These are phyloP conservation scores for Calidris pygmaea DNA, from an alignment of 2,113 vertebrate species.

Conservation along the genomic window DNA sequence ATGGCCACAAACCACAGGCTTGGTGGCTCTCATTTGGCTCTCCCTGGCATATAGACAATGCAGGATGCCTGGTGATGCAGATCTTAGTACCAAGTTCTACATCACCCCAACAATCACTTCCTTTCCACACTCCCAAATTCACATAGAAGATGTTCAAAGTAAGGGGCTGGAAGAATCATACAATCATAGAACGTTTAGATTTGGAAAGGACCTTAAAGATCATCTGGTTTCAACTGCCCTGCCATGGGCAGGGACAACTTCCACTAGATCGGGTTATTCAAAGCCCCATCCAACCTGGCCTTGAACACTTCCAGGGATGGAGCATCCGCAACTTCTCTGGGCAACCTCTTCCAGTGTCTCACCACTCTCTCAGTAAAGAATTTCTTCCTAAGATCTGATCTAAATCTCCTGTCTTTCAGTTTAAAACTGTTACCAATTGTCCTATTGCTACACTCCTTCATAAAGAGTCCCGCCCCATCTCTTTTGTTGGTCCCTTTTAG, in stretches of 20 bases:
- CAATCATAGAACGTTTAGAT: not conserved
- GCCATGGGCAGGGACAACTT: not conserved
- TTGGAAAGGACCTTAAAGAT: not conserved
- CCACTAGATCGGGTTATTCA: not conserved
- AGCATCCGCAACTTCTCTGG: not conserved
- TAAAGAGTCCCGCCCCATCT: not conserved
- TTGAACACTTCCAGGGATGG: not conserved
- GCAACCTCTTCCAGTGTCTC: not conserved
- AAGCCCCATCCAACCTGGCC: not conserved
- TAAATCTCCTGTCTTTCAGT: not conserved
- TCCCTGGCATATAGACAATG: rapidly evolving
- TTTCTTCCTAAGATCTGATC: not conserved
- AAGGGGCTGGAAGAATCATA: not conserved
- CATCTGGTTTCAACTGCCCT: not conserved
- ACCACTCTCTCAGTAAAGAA: not conserved
- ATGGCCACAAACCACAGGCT: not conserved
- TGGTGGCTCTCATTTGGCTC: not conserved
- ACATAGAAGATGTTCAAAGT: not conserved
- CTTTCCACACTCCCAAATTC: not conserved
- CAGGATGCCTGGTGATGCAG: not conserved
- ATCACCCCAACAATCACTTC: not conserved
- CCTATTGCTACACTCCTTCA: not conserved
- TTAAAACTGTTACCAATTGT: not conserved
- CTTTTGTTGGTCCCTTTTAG: not conserved
- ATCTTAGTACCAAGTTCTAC: not conserved